Evolutionary conservation across 2,113 vertebrate species (phyloP), one percentile per base, ranked within the genome.

Genomic region (Eptesicus fuscus): DNA sequence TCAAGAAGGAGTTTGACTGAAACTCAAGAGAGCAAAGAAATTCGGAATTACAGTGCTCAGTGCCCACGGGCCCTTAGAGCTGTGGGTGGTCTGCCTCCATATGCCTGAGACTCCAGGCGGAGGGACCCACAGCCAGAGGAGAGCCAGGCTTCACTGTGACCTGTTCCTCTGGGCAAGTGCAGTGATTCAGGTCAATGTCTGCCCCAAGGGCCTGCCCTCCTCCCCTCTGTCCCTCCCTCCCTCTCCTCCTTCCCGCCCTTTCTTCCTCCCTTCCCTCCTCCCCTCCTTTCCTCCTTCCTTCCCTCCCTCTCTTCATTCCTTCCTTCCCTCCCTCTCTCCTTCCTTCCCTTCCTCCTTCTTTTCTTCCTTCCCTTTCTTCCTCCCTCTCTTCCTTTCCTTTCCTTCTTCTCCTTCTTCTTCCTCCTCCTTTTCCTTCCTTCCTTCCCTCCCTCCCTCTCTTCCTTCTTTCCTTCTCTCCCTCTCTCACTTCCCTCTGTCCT

Each of bases 21-120:
- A 95, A 94, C 30, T 78, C 92, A 86, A 10, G 93, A 90, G 93
- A 98, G 47, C 47, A 95, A 96, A 96, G 78, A 90, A 74, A 93
- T 92, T 85, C 79, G 91, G 86, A 90, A 71, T 88, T 97, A 94
- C 97, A 84, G 83, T 47, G 85, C 90, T 80, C 32, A 76, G 79
- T 94, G 59, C 83, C 94, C 79, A 49, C 28, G 69, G 97, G 67
- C 94, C 95, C 79, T 93, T 83, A 84, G 70, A 94, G 92, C 84
- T 35, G 47, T 73, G 80, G 95, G 87, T 69, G 95, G 77, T 92
- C 83, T 88, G 47, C 32, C 63, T 61, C 87, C 42, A 44, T 53
- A 30, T 42, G 94, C 37, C 89, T 49, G 40, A 88, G 90, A 96
- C 84, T 32, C 32, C 78, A 67, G 65, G 53, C n/a, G 84, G 53